Evolutionary conservation across 2,797 vertebrate species (phyloP).

Genomic region (Allobates femoralis): DNA sequence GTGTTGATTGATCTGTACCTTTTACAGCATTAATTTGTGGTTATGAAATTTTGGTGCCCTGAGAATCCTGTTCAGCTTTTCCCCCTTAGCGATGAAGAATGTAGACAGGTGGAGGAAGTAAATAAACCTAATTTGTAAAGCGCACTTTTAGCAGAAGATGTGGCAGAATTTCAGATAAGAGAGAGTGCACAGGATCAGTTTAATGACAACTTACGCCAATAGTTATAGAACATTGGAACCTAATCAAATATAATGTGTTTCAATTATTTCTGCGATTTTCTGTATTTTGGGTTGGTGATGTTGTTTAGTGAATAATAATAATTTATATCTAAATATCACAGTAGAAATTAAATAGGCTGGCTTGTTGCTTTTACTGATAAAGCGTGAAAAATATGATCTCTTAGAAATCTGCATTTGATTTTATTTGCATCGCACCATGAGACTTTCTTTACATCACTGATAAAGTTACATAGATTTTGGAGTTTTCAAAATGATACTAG

Average conservation of each 20-base stretch:
- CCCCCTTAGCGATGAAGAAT: conserved; percentile 43
- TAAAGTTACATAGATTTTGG: too few relatives aligned
- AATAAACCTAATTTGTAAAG: conserved; percentile 47
- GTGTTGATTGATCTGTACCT: conserved; percentile 65
- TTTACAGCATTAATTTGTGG: conserved; percentile 57
- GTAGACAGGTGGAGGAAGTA: conserved; percentile 58
- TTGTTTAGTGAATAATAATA: neutral
- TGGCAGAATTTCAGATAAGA: conserved; percentile 28
- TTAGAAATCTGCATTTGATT: too few relatives aligned
- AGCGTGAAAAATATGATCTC: too few relatives aligned
- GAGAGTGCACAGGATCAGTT: neutral
- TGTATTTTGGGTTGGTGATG: neutral
- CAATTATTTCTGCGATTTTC: neutral
- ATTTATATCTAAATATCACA: neutral
- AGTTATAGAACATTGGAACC: neutral
- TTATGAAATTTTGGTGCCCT: conserved; percentile 62
- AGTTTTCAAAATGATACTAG: too few relatives aligned
- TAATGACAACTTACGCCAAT: conserved; percentile 17
- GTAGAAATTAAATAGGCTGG: neutral
- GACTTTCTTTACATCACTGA: too few relatives aligned
- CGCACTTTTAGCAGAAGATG: conserved; percentile 34
- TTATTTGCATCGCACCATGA: too few relatives aligned
- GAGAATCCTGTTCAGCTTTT: conserved; percentile 39
- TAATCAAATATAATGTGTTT: neutral
- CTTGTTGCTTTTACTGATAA: neutral